These are phyloP conservation scores for Beroe forskalii DNA, from an alignment of 37 sponge, comb jelly and placozoan species.

Conservation along the genomic window DNA sequence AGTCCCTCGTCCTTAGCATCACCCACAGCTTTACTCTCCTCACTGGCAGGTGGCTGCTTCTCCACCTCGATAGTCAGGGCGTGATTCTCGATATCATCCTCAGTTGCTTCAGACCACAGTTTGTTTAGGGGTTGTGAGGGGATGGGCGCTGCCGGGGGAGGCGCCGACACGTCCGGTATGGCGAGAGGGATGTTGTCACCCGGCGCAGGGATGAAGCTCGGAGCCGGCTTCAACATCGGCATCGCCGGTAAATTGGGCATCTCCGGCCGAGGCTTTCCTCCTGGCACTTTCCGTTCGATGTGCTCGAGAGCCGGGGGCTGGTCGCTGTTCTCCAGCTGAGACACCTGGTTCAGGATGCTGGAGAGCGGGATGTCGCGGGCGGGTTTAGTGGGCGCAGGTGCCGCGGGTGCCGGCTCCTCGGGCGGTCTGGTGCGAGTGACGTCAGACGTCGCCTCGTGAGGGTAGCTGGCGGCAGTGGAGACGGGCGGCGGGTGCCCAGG, in stretches of 20 bases:
- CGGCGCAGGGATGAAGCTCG: not conserved
- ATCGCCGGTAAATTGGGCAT: conserved; percentile 6
- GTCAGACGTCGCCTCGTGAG: not conserved
- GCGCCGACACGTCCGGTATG: not conserved
- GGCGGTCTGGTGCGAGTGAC: not conserved
- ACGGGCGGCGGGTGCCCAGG: not conserved
- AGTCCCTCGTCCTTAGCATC: conserved; percentile 14
- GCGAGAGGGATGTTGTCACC: conserved; percentile 24
- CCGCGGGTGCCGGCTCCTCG: not conserved
- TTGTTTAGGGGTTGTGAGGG: not conserved
- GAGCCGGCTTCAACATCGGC: conserved; percentile 45
- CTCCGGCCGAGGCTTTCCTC: not conserved
- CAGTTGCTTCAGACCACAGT: conserved; percentile 5
- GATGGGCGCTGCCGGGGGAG: not conserved
- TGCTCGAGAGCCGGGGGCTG: conserved; percentile 47
- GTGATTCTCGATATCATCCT: conserved; percentile 33
- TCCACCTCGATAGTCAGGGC: conserved; percentile 42
- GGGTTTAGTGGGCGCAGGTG: not conserved
- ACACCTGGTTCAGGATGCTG: conserved; percentile 39
- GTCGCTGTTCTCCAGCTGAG: conserved; percentile 42
- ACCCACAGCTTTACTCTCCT: not conserved
- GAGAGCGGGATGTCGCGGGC: conserved; percentile 3
- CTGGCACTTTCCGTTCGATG: not conserved
- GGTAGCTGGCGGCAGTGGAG: not conserved
- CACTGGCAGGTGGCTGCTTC: not conserved